A percentile compares a stretch with the other conserved stretches of the same genome.
phyloP scores from a whole-genome alignment of 2,113 vertebrate species.

The Petromus typicus region DNA sequence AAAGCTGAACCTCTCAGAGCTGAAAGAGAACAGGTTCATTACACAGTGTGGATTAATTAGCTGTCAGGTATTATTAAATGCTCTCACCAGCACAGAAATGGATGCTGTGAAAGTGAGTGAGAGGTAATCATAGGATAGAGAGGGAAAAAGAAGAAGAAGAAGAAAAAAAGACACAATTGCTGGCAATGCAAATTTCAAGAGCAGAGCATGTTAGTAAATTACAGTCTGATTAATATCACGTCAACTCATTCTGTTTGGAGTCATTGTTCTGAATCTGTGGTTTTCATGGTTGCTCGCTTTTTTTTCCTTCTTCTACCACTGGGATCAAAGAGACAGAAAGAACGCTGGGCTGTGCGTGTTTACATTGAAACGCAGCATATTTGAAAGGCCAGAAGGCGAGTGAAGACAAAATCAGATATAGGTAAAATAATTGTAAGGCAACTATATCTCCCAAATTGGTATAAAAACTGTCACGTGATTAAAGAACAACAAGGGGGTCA shows the following conservation, averaged over 20 bases:
- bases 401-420: background rate
- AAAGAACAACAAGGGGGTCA: slow-evolving; percentile 20
- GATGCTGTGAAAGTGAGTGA: slow-evolving; percentile 54
- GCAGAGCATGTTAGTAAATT: slow-evolving; percentile 67
- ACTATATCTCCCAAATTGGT: background rate
- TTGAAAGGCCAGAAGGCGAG: background rate
- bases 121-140: background rate
- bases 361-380: background rate
- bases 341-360: background rate
- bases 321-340: background rate
- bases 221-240: slow-evolving; percentile 55
- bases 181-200: slow-evolving; percentile 71
- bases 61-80: slow-evolving; percentile 75
- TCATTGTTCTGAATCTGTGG: slow-evolving; percentile 42
- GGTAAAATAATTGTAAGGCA: background rate
- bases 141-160: background rate
- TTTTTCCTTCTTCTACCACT: background rate
- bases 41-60: slow-evolving; percentile 78
- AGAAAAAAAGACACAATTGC: slow-evolving; percentile 26
- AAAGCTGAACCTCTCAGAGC: slow-evolving; percentile 61
- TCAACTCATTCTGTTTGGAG: slow-evolving; percentile 46
- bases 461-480: background rate
- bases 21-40: slow-evolving; percentile 63
- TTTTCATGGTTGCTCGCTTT: background rate
- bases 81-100: slow-evolving; percentile 41